These are phyloP conservation scores for Eurosta solidaginis DNA, from an alignment of 1,140 invertebrate genomes.

Conservation along the genomic window DNA sequence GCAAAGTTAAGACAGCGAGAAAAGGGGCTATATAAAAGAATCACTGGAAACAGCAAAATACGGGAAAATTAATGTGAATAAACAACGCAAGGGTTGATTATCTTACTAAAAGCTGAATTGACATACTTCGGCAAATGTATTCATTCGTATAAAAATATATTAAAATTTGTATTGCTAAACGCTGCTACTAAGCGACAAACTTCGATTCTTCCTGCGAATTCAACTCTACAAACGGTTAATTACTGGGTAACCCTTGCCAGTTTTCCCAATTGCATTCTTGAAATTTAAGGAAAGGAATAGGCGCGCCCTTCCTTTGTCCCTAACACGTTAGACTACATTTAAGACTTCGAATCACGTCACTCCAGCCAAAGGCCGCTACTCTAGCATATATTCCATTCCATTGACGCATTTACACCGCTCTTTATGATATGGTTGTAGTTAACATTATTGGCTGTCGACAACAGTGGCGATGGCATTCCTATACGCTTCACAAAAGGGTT, in stretches of 20 bases:
- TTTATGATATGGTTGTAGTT: not conserved
- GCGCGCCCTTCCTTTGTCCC: not conserved
- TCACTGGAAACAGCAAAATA: not conserved
- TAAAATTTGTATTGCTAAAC: too few species aligned
- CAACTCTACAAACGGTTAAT: not conserved
- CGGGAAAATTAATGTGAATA: not conserved
- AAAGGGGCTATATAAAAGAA: not conserved
- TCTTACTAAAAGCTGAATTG: not conserved
- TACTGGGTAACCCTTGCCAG: not conserved
- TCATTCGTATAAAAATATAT: too few species aligned
- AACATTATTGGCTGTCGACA: not conserved
- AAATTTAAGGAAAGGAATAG: too few species aligned
- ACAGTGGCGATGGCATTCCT: constrained; percentile 13
- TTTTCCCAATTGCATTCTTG: not conserved
- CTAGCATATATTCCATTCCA: not conserved
- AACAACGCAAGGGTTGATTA: not conserved
- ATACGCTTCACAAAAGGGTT: not conserved
- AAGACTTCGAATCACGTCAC: too few species aligned
- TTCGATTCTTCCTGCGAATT: not conserved
- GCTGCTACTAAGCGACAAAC: not conserved
- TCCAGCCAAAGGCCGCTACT: not conserved
- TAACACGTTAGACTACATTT: not conserved
- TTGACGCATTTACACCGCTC: not conserved
- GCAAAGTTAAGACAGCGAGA: not conserved
- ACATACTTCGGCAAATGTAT: too few species aligned